Evolutionary conservation across 1,140 invertebrate genomes (phyloP), one percentile per base, ranked within the genome.

Genomic region (Thrips palmi): DNA sequence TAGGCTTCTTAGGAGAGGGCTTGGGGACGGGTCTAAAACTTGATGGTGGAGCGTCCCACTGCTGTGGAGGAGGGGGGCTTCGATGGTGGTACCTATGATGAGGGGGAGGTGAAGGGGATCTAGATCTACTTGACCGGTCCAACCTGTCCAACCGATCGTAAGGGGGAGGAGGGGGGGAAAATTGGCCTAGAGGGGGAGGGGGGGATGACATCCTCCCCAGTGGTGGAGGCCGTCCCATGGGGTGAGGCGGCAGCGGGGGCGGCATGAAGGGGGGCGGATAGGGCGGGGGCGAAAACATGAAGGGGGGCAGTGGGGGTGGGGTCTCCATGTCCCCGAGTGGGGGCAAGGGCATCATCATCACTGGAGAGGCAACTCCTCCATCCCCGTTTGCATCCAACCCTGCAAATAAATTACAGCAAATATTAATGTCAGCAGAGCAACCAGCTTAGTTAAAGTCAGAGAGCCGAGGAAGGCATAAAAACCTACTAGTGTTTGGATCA

Each of bases 191-290:
- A 5, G 69, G 69, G 2, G 70, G 51, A 5, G 69, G 69, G 2
- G 70, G 70, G 3, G 71, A 74, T 4, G 71, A 70, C 51, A 74
- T 57, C 35, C 71, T 58, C 4, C 70, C 71, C 4, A 74, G 45
- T 8, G 71, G 70, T 19, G 71, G 65, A 12, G 69, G 69, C 33
- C 71, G 55, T 42, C 67, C 32, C 18, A 46, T 31, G 20, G 51
- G 51, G 23, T 51, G 46, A 10, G 52, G 52, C 1, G 53, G 54
- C 12, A 55, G 58, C 31, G 56, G 46, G 32, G 52, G 56, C 7
- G 51, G 48, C 38, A 51, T 51, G 37, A 49, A 51, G 0, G 44
- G 44, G 15, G 47, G 47, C 20, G 11, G 42, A 42, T n/a, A 43
- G 23, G 24, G 44, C 27, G 14, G 43, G 37, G 24, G n/a, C n/a